Conservation (phyloP, 2,888 invertebrate species). For the Ecdyonurus torrentis region DNA sequence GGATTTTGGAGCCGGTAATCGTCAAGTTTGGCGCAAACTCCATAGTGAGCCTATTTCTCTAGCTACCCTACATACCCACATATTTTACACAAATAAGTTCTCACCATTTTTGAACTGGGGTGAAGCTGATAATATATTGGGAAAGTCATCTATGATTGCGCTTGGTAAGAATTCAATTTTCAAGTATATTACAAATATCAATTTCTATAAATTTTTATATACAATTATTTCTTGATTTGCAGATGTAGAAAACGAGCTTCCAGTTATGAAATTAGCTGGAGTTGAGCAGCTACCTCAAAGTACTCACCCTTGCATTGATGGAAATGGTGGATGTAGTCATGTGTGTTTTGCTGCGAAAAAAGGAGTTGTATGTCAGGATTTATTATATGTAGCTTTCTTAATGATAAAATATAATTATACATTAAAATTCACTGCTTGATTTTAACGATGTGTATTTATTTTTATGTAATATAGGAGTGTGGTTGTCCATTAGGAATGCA, state of each 20-base stretch:
- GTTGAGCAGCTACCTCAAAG: conserved; percentile 17
- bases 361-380: conserved; percentile 9
- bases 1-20: conserved; percentile 34
- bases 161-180: conserved; percentile 21
- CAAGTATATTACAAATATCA: neutral
- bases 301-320: conserved; percentile 38
- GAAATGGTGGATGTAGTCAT: conserved; percentile 52
- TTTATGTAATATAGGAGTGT: conserved; percentile 29
- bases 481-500: conserved; percentile 50
- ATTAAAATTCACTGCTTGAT: no score
- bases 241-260: conserved; percentile 14
- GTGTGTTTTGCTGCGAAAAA: conserved; percentile 42
- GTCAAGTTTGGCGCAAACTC: conserved; percentile 13
- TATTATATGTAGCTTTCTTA: no score
- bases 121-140: conserved; percentile 22
- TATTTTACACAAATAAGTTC: conserved; percentile 50
- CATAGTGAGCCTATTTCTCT: conserved; percentile 33
- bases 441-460: no score
- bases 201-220: neutral
- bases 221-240: neutral
- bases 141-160: conserved; percentile 22
- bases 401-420: no score
- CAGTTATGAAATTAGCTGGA: conserved; percentile 32
- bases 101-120: conserved; percentile 43
- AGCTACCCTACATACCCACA: conserved; percentile 39